Evolutionary conservation across 2,113 vertebrate genomes (phyloP), one percentile per base, ranked within the genome.

Genomic region (Sardina pilchardus): DNA sequence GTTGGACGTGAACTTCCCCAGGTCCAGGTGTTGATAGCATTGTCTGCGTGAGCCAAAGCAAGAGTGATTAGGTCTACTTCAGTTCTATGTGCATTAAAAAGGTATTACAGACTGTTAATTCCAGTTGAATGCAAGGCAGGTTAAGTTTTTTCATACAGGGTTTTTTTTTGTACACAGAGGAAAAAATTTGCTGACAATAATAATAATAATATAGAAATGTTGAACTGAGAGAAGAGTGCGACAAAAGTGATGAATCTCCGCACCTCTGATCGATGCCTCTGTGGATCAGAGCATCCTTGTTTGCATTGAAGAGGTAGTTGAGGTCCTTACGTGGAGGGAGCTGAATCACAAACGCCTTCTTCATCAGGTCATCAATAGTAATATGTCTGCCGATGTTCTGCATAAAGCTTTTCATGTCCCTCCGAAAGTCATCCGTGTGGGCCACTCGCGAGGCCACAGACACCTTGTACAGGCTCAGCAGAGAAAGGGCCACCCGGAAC

Each of bases 301-400:
- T 97, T 88, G 96, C 96, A 86, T 95, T 95, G 87, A 97, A 96
- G 21, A 97, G 94, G 0, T 96, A 95, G 93, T 96, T 96, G 85
- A 97, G 96, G 88, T 97, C 95, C 81, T 93, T 94, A 88, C 96
- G 94, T 6, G 95, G 96, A 82, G 96, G 96, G 14, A 97, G 95
- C 0, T 95, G 92, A 86, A 97, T 96, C 88, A 89, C 91, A 75
- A 97, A 97, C 26, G 97, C 96, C 88, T 87, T 95, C 85, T 96
- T 94, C 45, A 97, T 93, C 50, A 97, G 95, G 6, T 93, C 94
- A 53, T 97, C 94, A 0, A 84, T 90, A 0, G 88, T 90, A 21
- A 95, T 87, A 12, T 97, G 94, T 75, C 93, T 88, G 36, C 88
- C 86, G 26, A 97, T 92, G 67, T 94, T 96, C 90, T 95, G 89